Conservation (phyloP, 2,113 vertebrate species). For the Tupaia chinensis region DNA sequence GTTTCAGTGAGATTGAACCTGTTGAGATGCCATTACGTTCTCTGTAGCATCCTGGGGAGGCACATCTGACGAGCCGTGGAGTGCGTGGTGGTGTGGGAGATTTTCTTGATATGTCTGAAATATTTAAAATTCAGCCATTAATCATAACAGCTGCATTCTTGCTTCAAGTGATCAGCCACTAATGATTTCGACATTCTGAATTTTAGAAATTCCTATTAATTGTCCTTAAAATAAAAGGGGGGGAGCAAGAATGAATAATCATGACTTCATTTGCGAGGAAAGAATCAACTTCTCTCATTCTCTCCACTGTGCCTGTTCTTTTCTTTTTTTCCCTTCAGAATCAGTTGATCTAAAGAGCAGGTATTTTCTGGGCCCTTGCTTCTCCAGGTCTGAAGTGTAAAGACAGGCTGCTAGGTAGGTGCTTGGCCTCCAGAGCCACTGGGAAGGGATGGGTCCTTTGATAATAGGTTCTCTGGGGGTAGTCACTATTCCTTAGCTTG, state of each 20-base stretch:
- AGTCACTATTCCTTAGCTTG: background rate
- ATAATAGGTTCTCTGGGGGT: background rate
- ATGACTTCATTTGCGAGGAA: conserved; percentile 56
- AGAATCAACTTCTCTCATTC: background rate
- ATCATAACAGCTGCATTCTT: conserved; percentile 78
- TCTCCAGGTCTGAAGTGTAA: background rate
- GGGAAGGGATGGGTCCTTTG: background rate
- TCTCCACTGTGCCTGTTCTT: background rate
- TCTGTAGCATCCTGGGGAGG: conserved; percentile 65
- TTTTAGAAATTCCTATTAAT: conserved; percentile 69
- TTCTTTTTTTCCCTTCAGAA: conserved; percentile 5
- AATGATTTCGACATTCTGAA: conserved; percentile 75
- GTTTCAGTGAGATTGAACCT: conserved; percentile 71
- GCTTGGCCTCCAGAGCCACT: background rate
- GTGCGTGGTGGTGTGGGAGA: background rate
- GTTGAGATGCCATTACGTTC: conserved; percentile 52
- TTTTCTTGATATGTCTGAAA: conserved; percentile 78
- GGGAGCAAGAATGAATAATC: conserved; percentile 60
- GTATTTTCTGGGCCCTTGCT: background rate
- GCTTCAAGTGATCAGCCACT: conserved; percentile 81
- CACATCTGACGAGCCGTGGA: conserved; percentile 33
- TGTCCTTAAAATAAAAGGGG: conserved; percentile 59
- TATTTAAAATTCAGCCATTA: conserved; percentile 84
- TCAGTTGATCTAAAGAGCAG: background rate
- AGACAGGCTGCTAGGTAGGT: background rate